These are phyloP conservation scores for Choristoneura rosaceana DNA, from an alignment of 2,888 invertebrate species.

Conservation along the genomic window DNA sequence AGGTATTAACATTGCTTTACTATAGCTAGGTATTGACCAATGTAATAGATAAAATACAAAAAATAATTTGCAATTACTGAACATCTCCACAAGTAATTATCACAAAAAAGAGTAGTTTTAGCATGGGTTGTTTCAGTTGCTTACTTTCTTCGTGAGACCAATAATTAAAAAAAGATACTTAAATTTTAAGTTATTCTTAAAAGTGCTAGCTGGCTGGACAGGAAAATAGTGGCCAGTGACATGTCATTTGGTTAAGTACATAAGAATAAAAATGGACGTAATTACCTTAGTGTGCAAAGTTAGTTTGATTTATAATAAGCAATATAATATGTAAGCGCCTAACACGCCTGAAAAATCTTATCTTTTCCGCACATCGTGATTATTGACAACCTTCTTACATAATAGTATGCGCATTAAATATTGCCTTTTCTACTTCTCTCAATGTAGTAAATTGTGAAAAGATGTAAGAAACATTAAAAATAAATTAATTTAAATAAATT, in stretches of 20 bases:
- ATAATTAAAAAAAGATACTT: not conserved
- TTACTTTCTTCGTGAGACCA: not conserved
- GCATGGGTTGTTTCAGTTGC: not conserved
- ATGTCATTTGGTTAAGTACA: not conserved
- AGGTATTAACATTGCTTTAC: too few relatives aligned
- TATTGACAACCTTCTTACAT: slow-evolving; percentile 56
- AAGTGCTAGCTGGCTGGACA: not conserved
- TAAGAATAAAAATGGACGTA: not conserved
- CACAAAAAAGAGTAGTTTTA: not conserved
- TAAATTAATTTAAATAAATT: slow-evolving; percentile 25
- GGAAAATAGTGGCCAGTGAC: slow-evolving; percentile 31
- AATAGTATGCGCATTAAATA: slow-evolving; percentile 47
- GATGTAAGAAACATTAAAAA: not conserved
- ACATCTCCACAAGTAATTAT: not conserved
- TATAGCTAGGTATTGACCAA: too few relatives aligned
- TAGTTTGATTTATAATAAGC: not conserved
- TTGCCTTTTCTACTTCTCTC: not conserved
- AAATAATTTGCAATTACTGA: too few relatives aligned
- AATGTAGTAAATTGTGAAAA: not conserved
- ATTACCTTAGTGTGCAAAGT: not conserved
- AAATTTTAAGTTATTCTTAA: not conserved
- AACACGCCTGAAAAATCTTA: slow-evolving; percentile 10
- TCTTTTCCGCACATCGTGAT: slow-evolving; percentile 31
- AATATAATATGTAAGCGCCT: not conserved
- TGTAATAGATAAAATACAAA: too few relatives aligned